Percentiles rank a stretch among this genome's conserved stretches.
phyloP scores from a whole-genome alignment of 2,797 vertebrate species.

The Gallinago stenura region DNA sequence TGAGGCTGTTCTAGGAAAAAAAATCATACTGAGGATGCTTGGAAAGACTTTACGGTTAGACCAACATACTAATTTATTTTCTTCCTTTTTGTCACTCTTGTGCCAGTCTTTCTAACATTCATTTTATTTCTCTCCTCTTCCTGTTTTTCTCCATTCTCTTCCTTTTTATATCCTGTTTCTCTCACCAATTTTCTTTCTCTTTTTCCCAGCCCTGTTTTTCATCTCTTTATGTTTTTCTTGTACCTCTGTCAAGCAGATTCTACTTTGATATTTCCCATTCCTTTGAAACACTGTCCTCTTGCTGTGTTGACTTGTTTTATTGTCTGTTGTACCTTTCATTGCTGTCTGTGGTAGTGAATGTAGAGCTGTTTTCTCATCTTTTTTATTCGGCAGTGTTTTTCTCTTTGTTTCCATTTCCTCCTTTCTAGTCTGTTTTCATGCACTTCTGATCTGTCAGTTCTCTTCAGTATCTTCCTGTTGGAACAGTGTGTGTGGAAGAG shows the following conservation, averaged over 20 bases:
- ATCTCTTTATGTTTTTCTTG: background rate
- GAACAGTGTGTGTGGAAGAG: background rate
- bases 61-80: background rate
- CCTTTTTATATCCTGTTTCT: background rate
- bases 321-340: background rate
- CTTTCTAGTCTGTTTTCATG: background rate
- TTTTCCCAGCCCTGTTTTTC: background rate
- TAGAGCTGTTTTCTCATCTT: background rate
- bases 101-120: background rate
- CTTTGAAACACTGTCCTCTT: background rate
- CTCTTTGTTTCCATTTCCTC: background rate
- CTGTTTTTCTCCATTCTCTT: background rate
- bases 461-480: background rate
- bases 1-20: background rate
- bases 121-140: background rate
- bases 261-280: fast-evolving
- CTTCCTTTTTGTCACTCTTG: background rate
- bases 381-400: background rate
- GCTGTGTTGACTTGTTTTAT: background rate
- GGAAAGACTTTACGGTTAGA: background rate
- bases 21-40: background rate
- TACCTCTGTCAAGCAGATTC: background rate
- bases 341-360: background rate
- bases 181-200: background rate
- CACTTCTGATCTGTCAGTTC: background rate